Conservation (phyloP, 2,888 invertebrate species). For the Dexiosoma caninum region DNA sequence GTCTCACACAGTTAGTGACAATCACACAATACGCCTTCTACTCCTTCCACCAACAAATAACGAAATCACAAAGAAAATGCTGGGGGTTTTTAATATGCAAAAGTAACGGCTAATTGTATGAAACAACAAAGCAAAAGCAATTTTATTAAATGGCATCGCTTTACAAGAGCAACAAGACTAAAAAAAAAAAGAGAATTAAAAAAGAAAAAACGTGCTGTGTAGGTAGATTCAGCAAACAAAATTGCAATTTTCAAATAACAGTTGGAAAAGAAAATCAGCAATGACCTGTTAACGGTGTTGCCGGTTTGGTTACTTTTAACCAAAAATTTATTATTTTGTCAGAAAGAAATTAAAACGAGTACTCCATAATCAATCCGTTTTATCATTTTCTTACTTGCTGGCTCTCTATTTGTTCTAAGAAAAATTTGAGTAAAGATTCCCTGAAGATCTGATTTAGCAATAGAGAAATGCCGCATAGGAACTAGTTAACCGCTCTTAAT, state of each 20-base stretch:
- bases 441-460: too few relatives aligned
- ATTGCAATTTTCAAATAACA: slow-evolving; percentile 58
- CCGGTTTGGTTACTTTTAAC: too few relatives aligned
- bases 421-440: too few relatives aligned
- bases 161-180: slow-evolving; percentile 30
- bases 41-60: slow-evolving; percentile 12
- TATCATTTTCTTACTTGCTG: too few relatives aligned
- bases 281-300: slow-evolving; percentile 64
- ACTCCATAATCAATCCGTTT: too few relatives aligned
- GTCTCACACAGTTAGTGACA: not conserved
- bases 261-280: slow-evolving; percentile 57
- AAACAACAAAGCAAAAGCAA: slow-evolving; percentile 55
- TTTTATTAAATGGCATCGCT: slow-evolving; percentile 59
- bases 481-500: too few relatives aligned
- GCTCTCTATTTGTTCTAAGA: too few relatives aligned
- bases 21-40: too few relatives aligned
- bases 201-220: not conserved
- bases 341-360: too few relatives aligned
- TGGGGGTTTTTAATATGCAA: slow-evolving; percentile 35
- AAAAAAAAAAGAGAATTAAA: not conserved
- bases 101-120: slow-evolving; percentile 43
- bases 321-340: too few relatives aligned
- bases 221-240: not conserved
- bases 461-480: too few relatives aligned
- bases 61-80: slow-evolving; percentile 8